These are phyloP conservation scores for Perithous albicinctus DNA, from an alignment of 2,888 invertebrate genomes.

Conservation along the genomic window DNA sequence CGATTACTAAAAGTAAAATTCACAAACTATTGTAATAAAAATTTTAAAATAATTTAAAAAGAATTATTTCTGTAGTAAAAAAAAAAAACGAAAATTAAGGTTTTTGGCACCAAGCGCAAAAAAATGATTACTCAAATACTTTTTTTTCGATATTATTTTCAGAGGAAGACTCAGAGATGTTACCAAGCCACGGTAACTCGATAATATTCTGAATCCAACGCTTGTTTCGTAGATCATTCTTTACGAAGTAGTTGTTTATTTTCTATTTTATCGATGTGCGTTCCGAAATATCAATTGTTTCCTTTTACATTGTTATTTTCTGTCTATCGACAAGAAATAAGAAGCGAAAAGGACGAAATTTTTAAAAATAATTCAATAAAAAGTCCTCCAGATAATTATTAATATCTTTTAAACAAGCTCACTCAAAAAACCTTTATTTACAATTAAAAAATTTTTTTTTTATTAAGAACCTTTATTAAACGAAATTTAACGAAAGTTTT, in stretches of 20 bases:
- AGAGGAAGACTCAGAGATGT: constrained; percentile 84
- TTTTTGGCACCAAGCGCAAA: constrained; percentile 8
- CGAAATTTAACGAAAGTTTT: neutral
- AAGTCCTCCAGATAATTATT: neutral
- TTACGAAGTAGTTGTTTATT: constrained; percentile 37
- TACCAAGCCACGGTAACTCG: constrained; percentile 84
- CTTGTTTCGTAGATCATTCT: constrained; percentile 74
- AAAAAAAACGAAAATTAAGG: neutral
- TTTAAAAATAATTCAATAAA: too few relatives aligned
- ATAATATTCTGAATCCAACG: constrained; percentile 77
- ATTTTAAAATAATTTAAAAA: neutral
- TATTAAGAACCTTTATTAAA: neutral
- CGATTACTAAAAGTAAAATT: neutral
- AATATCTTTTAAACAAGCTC: neutral
- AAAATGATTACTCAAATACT: constrained; percentile 55
- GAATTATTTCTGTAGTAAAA: neutral
- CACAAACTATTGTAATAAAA: neutral
- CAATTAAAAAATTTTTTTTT: too few relatives aligned
- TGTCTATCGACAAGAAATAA: neutral
- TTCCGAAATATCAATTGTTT: constrained; percentile 5
- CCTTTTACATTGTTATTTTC: constrained; percentile 8
- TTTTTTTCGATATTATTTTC: constrained; percentile 80
- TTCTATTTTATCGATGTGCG: constrained; percentile 50
- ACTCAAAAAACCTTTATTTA: neutral
- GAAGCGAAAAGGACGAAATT: neutral